Conservation (phyloP, 2,113 vertebrate genomes). For the Muscicapa adusta region DNA sequence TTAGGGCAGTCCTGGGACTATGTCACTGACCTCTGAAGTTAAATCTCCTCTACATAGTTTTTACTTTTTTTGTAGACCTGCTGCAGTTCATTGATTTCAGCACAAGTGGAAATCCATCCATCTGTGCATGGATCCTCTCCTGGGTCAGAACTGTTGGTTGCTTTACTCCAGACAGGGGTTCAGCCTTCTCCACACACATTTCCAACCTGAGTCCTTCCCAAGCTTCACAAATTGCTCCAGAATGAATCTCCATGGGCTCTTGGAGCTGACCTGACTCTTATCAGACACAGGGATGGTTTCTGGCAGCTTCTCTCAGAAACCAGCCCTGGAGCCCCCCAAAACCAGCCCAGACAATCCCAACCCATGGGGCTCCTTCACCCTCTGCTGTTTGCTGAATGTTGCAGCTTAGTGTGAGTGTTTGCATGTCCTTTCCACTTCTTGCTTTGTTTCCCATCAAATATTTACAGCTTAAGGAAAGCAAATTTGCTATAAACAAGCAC, state of each 20-base stretch:
- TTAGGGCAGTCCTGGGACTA: background rate
- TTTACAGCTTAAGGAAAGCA: slow-evolving; percentile 9
- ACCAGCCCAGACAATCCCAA: background rate
- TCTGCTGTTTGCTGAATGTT: background rate
- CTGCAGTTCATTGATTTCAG: background rate
- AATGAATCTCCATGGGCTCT: rapidly evolving
- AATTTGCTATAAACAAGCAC: background rate
- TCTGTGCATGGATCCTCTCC: background rate
- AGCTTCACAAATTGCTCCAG: background rate
- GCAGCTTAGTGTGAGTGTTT: background rate
- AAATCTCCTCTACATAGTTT: background rate
- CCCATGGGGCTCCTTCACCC: background rate
- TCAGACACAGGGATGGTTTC: background rate
- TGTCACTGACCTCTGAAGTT: background rate
- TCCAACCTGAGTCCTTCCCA: rapidly evolving
- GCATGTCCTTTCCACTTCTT: background rate
- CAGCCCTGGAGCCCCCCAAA: background rate
- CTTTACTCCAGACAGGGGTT: background rate
- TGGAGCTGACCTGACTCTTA: background rate
- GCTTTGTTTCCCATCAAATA: background rate
- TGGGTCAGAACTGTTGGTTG: background rate
- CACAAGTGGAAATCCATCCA: background rate
- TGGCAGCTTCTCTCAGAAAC: background rate
- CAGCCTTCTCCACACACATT: background rate
- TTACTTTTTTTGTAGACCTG: background rate